These are phyloP conservation scores for Epirrita christyi DNA, from an alignment of 2,888 invertebrate genomes.

Conservation along the genomic window DNA sequence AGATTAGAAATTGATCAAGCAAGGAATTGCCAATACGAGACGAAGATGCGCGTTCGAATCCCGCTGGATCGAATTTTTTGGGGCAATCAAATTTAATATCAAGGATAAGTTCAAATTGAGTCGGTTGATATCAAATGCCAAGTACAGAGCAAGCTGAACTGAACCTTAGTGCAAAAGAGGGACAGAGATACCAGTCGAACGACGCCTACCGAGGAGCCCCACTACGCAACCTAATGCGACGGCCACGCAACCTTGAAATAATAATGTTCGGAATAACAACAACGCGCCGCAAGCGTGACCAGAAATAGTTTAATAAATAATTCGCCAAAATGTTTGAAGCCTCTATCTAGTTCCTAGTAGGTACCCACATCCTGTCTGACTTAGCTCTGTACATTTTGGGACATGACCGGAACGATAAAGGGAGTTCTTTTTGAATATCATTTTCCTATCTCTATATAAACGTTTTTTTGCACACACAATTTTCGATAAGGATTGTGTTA, in stretches of 20 bases:
- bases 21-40: no score
- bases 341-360: conserved; percentile 60
- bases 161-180: conserved; percentile 77
- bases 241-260: conserved; percentile 84
- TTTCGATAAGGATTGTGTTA: conserved; percentile 22
- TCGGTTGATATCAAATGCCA: conserved; percentile 75
- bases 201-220: conserved; percentile 83
- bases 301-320: conserved; percentile 80
- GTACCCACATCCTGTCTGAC: conserved; percentile 57
- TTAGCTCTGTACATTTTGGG: conserved; percentile 42
- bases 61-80: no score
- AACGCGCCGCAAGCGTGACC: conserved; percentile 84
- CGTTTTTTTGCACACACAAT: conserved; percentile 21
- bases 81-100: conserved; percentile 48
- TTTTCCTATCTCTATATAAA: conserved; percentile 20
- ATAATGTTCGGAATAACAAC: conserved; percentile 84
- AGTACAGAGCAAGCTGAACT: conserved; percentile 73
- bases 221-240: conserved; percentile 83
- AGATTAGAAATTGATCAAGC: neutral
- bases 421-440: conserved; percentile 20
- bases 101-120: conserved; percentile 68
- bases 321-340: conserved; percentile 71
- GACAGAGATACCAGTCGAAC: conserved; percentile 78
- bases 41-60: no score
- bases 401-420: conserved; percentile 15